Conservation (phyloP, 92 coral and sea anemone species). For the Muricea muricata region DNA sequence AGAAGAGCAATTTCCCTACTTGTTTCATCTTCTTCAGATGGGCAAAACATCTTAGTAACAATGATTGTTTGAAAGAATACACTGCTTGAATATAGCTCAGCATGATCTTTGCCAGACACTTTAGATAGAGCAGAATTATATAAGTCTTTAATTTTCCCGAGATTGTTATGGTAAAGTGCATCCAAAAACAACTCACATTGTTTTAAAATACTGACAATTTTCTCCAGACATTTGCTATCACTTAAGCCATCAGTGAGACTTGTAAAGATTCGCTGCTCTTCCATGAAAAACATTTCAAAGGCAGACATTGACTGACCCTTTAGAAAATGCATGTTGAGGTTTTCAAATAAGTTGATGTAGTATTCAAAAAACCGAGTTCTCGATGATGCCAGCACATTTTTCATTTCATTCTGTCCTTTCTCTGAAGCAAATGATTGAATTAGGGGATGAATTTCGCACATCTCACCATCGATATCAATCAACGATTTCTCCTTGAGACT, state of each 20-base stretch:
- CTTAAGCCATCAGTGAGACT: constrained; percentile 24
- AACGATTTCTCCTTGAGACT: constrained; percentile 34
- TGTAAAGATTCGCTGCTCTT: constrained; percentile 15
- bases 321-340: constrained; percentile 35
- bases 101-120: background rate
- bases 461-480: no score
- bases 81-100: constrained; percentile 29
- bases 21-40: background rate
- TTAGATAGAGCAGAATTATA: constrained; percentile 26
- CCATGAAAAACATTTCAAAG: constrained; percentile 20
- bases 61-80: background rate
- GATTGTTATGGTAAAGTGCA: background rate
- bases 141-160: background rate
- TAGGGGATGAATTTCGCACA: no score
- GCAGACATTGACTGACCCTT: constrained; percentile 34
- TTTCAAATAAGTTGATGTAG: background rate
- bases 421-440: constrained; percentile 36
- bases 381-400: no score
- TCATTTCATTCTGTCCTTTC: constrained; percentile 35
- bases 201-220: no score
- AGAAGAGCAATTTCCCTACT: background rate
- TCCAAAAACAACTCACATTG: constrained; percentile 40
- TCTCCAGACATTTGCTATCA: background rate
- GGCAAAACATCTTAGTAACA: background rate
- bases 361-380: no score